Evolutionary conservation across 23 tunicate genomes (phyloP).

Genomic region (Halocynthia aurantium): DNA sequence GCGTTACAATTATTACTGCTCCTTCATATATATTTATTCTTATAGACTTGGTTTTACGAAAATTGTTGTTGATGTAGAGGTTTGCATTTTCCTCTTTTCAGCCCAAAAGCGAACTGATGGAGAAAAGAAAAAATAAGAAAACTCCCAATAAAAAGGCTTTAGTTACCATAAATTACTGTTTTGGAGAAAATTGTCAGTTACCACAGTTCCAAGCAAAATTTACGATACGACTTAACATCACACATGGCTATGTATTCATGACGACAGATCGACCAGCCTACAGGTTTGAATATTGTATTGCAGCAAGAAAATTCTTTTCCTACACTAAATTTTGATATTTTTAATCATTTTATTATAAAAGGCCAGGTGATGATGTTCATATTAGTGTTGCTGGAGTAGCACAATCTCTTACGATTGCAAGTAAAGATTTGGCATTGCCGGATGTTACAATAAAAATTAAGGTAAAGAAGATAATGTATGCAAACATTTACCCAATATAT

Average conservation of each 20-base stretch:
- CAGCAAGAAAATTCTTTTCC: not conserved
- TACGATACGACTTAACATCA: not conserved
- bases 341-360: not conserved
- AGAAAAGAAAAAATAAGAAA: too few species aligned
- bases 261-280: conserved; percentile 57
- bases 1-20: too few species aligned
- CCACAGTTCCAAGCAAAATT: not conserved
- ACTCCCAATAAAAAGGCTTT: not conserved
- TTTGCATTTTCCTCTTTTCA: too few species aligned
- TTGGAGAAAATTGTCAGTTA: not conserved
- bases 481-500: too few species aligned
- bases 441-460: too few species aligned
- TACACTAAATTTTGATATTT: not conserved
- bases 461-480: too few species aligned
- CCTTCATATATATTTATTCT: too few species aligned
- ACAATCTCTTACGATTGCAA: not conserved
- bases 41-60: too few species aligned
- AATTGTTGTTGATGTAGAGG: too few species aligned
- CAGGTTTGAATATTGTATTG: conserved; percentile 15
- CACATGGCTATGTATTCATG: conserved; percentile 42
- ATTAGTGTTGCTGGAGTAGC: not conserved
- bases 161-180: not conserved
- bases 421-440: too few species aligned
- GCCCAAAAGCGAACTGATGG: too few species aligned
- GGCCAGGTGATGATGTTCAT: conserved; percentile 11